Percentiles rank a stretch among this genome's conserved stretches.
Evolutionary conservation across 2,113 vertebrate genomes (phyloP).

Genomic region (Poeciliopsis occidentalis): DNA sequence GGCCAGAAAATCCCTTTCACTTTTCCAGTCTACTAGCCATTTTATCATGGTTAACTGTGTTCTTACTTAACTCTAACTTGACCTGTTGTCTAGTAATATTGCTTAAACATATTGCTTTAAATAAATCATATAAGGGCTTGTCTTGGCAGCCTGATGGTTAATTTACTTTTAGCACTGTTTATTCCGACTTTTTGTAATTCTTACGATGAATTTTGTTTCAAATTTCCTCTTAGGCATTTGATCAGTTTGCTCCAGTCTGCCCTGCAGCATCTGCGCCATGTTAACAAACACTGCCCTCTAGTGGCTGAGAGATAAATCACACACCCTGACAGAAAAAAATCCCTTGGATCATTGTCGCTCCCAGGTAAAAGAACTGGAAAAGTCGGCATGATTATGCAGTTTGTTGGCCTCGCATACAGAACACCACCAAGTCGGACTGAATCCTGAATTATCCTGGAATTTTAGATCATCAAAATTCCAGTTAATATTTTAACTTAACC

Average conservation of each 20-base stretch:
- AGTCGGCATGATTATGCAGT: too few species aligned
- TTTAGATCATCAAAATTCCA: background rate
- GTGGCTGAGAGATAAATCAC: conserved; percentile 30
- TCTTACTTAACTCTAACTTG: too few species aligned
- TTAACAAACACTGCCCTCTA: conserved; percentile 39
- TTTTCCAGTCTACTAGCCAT: too few species aligned
- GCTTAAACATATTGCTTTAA: background rate
- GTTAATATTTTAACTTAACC: background rate
- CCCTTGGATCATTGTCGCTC: background rate
- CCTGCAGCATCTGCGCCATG: background rate
- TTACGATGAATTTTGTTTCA: background rate
- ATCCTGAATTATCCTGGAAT: background rate
- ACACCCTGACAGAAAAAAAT: background rate
- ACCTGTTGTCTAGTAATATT: too few species aligned
- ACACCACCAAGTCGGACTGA: background rate
- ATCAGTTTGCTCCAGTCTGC: background rate
- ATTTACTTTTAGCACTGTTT: too few species aligned
- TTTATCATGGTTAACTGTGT: too few species aligned
- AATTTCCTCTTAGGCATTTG: too few species aligned
- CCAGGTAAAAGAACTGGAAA: background rate
- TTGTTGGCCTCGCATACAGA: background rate
- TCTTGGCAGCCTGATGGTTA: background rate
- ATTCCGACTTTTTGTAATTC: background rate
- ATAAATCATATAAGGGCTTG: background rate
- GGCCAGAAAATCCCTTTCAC: too few species aligned